Percentiles rank a stretch among this genome's conserved stretches.
Evolutionary conservation across 2,113 vertebrate species (phyloP).

Genomic region (Platanista minor): DNA sequence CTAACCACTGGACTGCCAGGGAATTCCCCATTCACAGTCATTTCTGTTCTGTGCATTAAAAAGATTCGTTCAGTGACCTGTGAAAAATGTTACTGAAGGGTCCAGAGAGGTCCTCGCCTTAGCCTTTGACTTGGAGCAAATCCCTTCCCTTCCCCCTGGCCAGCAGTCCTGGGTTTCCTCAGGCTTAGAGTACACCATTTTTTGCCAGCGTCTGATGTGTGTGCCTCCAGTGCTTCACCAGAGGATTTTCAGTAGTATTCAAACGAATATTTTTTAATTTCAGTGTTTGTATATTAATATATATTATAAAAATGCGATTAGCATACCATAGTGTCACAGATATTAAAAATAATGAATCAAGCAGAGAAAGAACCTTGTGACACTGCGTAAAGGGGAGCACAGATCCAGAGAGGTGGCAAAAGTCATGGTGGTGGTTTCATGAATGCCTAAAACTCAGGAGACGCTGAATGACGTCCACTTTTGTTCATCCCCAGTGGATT

Average conservation of each 20-base stretch:
- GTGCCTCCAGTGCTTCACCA: neutral
- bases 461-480: accelerated
- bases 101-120: neutral
- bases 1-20: too few species aligned
- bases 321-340: neutral
- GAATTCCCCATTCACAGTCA: neutral
- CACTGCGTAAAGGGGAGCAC: neutral
- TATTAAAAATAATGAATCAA: neutral
- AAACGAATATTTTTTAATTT: neutral
- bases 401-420: neutral
- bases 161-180: neutral
- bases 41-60: neutral
- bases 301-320: neutral
- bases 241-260: neutral
- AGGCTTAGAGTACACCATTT: neutral
- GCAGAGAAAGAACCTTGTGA: neutral
- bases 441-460: neutral
- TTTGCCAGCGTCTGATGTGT: neutral
- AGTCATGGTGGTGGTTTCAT: neutral
- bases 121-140: constrained; percentile 5
- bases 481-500: neutral
- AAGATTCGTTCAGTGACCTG: neutral
- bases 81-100: neutral
- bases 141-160: neutral
- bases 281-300: constrained; percentile 3